Base-by-base conservation (phyloP, 2,888 invertebrate species). In the Meiosimyza decipiens region DNA sequence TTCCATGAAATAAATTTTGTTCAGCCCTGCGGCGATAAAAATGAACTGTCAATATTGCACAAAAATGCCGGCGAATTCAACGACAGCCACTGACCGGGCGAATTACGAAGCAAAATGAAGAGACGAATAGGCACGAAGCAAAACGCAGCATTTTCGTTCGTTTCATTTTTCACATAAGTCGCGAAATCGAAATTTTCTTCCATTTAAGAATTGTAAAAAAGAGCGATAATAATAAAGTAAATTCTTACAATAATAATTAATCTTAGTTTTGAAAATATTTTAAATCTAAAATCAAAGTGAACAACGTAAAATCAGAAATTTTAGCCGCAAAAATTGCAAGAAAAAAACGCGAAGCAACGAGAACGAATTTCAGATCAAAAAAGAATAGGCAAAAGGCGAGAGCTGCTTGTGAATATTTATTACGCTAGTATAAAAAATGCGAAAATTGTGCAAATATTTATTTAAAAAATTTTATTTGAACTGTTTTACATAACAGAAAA, bases 151-250 rank as follows among this genome's bases (percentile, higher is more conserved):
- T 71, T 77, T 80, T 47, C 63, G 75, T 77, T 73, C 79, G 80
- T 28, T 75, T 57, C 70, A 77, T 77, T 76, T 80, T 67, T 74
- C 74, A 74, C 77, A 77, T 78, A 80, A 80, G 79, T 79, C 65
- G 80, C 81, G 80, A 82, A 80, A 79, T 81, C 80, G 80, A 80
- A 81, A 81, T 79, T 40, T 77, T 82, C 78, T 81, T 81, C 81
- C 81, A 81, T 79, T 81, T 81, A 60, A 18, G 55, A 63, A 67
- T 15, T 60, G 50, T 68, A 72, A 40, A 65, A 18, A 68, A 12
- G 28, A 18, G 9, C 55, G 49, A n/a, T 11, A 47, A 67, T 33
- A 67, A 47, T 57, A 47, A 51, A 65, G 33, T 12, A 60, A 59
- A 59, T 40, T 59, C 22, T 4, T 33, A 33, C 22, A 60, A 18